A percentile compares a stretch with the other conserved stretches of the same genome.
phyloP scores from a whole-genome alignment of 2,113 vertebrate species.

The Callopanchax toddi region DNA sequence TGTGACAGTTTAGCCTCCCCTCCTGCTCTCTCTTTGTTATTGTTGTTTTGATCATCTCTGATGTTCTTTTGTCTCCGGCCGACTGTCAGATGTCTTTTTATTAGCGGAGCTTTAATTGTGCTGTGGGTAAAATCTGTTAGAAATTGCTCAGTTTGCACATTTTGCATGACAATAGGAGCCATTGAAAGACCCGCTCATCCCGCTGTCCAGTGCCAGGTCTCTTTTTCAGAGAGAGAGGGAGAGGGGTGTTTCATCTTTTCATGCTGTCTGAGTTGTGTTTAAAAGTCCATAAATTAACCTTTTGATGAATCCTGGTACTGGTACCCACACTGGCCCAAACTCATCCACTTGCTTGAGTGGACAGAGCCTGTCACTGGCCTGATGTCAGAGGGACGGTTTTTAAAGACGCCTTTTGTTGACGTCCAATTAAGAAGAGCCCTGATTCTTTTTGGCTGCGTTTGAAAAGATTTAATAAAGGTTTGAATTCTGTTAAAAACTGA shows the following conservation, averaged over 20 bases:
- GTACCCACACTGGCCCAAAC: slow-evolving; percentile 30
- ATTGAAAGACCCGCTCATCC: slow-evolving; percentile 51
- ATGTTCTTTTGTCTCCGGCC: slow-evolving; percentile 69
- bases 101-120: slow-evolving; percentile 72
- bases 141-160: slow-evolving; percentile 62
- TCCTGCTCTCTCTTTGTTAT: neutral
- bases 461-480: slow-evolving; percentile 17
- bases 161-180: slow-evolving; percentile 78
- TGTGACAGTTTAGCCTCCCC: slow-evolving; percentile 25
- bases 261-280: slow-evolving; percentile 63
- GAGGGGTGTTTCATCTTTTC: slow-evolving; percentile 67
- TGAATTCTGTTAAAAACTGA: neutral
- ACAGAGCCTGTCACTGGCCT: slow-evolving; percentile 33
- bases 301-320: slow-evolving; percentile 41
- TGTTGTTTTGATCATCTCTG: slow-evolving; percentile 40
- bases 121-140: slow-evolving; percentile 64
- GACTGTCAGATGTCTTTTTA: slow-evolving; percentile 75
- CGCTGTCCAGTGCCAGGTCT: slow-evolving; percentile 53
- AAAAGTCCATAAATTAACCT: slow-evolving; percentile 70
- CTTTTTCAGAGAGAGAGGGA: slow-evolving; percentile 44
- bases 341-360: slow-evolving; percentile 53
- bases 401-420: slow-evolving; percentile 36
- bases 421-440: slow-evolving; percentile 57
- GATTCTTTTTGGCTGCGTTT: slow-evolving; percentile 41
- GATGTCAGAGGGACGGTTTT: slow-evolving; percentile 40